These are phyloP conservation scores for Agrotis segetum DNA, from an alignment of 2,888 invertebrate genomes.

Conservation along the genomic window DNA sequence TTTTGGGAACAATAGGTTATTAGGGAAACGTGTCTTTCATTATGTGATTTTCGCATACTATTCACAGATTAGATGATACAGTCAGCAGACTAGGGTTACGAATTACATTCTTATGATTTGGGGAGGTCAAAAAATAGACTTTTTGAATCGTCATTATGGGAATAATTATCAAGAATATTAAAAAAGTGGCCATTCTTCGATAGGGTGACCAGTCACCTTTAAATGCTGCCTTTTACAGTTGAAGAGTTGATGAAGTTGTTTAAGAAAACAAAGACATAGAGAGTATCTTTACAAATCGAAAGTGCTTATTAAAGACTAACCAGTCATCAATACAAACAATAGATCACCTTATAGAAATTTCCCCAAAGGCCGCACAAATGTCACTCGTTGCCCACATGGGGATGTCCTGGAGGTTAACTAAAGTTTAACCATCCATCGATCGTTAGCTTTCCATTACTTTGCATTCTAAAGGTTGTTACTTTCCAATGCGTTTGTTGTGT, in stretches of 20 bases:
- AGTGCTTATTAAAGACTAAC: slow-evolving; percentile 38
- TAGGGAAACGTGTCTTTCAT: neutral
- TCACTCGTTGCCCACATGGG: slow-evolving; percentile 56
- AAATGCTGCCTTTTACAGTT: neutral
- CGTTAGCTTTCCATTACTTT: slow-evolving; percentile 79
- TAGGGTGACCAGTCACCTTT: neutral
- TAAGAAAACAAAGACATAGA: neutral
- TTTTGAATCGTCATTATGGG: no score
- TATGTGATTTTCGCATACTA: neutral
- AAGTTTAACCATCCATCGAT: slow-evolving; percentile 70
- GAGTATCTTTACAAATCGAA: slow-evolving; percentile 28
- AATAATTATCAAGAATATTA: neutral
- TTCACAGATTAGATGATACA: neutral
- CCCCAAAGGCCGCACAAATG: slow-evolving; percentile 60
- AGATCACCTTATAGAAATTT: slow-evolving; percentile 62
- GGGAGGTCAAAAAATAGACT: no score
- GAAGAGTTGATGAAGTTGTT: neutral
- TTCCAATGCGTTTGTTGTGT: slow-evolving; percentile 81
- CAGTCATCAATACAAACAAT: slow-evolving; percentile 63
- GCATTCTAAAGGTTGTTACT: slow-evolving; percentile 79
- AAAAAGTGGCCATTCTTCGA: neutral
- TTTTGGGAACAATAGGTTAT: slow-evolving; percentile 29
- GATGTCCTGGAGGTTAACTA: slow-evolving; percentile 67
- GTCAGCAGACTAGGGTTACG: neutral
- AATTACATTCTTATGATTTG: no score